These are phyloP conservation scores for Enhydra lutris DNA, from an alignment of 2,113 vertebrate genomes.

Conservation along the genomic window DNA sequence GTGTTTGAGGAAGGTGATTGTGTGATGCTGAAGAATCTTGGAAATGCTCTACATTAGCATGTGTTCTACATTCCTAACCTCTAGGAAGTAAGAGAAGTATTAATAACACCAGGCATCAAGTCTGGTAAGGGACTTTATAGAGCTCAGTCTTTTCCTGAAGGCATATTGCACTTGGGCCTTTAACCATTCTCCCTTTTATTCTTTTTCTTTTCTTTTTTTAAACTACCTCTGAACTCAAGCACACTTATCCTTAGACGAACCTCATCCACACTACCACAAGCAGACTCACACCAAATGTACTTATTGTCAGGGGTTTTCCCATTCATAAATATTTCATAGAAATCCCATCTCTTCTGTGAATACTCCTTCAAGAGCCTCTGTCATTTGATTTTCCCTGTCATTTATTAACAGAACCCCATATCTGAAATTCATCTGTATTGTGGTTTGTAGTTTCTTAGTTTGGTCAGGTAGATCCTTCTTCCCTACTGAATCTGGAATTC, in stretches of 20 bases:
- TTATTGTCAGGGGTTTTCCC: neutral
- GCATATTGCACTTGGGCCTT: neutral
- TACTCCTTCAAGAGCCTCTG: neutral
- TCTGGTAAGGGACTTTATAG: neutral
- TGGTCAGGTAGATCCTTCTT: neutral
- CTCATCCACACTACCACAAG: neutral
- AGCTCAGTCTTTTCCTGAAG: neutral
- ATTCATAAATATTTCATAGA: neutral
- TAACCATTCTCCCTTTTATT: neutral
- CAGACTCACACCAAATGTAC: neutral
- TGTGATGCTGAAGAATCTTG: neutral
- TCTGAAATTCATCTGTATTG: neutral
- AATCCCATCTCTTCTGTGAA: neutral
- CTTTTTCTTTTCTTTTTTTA: no score
- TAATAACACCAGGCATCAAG: neutral
- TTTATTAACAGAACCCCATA: neutral
- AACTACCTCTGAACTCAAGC: neutral
- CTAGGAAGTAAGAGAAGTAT: neutral
- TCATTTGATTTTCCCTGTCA: neutral
- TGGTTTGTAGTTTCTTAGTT: neutral
- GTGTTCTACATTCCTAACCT: neutral
- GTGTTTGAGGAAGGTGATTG: fast-evolving
- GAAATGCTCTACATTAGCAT: neutral
- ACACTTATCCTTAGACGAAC: neutral
- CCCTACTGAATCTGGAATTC: neutral